phyloP scores from a whole-genome alignment of 1,140 invertebrate genomes.

The Lepidurus couesii region DNA sequence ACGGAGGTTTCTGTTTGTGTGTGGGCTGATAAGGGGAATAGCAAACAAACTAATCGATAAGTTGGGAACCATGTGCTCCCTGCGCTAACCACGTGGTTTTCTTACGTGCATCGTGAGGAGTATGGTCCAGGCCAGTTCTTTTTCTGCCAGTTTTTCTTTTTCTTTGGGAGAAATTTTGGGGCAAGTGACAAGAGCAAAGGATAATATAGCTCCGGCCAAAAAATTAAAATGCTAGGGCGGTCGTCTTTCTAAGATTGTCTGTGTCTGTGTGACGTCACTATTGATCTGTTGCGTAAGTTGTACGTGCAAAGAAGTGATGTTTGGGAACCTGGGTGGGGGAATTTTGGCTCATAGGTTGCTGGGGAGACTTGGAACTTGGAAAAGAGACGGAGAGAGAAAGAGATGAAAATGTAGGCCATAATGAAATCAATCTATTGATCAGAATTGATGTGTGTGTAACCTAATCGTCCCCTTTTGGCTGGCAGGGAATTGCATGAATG shows the following conservation, averaged over 20 bases:
- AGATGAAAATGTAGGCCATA: not conserved
- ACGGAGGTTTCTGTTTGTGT: not conserved
- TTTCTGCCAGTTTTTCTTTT: not conserved
- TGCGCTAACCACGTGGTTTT: not conserved
- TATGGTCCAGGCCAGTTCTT: not conserved
- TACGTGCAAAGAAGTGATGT: not conserved
- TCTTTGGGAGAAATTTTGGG: not conserved
- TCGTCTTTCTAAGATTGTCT: not conserved
- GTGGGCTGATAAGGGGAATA: not conserved
- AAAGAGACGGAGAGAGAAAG: not conserved
- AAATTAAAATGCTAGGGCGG: not conserved
- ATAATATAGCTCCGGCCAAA: not conserved
- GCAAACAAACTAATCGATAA: slow-evolving; percentile 22
- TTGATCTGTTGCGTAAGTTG: not conserved
- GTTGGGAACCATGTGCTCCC: slow-evolving; percentile 1
- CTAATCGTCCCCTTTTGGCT: too few species aligned
- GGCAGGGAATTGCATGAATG: too few species aligned
- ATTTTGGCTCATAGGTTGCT: not conserved
- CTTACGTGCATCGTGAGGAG: slow-evolving; percentile 1
- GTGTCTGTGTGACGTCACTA: not conserved
- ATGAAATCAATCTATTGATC: not conserved
- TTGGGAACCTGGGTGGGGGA: not conserved
- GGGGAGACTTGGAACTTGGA: not conserved
- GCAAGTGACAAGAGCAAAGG: not conserved
- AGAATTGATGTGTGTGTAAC: too few species aligned